A percentile compares a stretch with the other conserved stretches of the same genome.
Conservation (phyloP, 2,113 vertebrate genomes). For the Meleagris gallopavo region DNA sequence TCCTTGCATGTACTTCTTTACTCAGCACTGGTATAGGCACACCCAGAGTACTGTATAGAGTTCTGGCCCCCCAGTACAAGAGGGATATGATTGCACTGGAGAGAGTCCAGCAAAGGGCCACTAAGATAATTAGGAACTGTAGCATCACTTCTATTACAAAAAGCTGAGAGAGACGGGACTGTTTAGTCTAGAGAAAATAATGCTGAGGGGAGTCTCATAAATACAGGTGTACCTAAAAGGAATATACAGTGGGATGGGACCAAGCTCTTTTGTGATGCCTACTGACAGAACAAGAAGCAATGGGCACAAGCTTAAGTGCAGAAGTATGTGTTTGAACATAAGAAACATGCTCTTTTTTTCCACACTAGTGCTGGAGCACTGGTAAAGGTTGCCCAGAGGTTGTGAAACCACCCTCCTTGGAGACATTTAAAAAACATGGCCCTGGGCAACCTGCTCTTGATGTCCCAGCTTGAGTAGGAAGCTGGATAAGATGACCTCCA, state of each 20-base stretch:
- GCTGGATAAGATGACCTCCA: not conserved
- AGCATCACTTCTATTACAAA: not conserved
- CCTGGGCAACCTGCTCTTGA: not conserved
- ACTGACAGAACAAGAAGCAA: not conserved
- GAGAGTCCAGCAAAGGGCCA: not conserved
- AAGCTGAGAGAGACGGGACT: not conserved
- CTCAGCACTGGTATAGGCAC: not conserved
- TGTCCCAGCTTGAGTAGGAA: not conserved
- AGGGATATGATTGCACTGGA: not conserved
- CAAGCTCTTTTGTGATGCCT: not conserved
- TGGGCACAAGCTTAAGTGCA: not conserved
- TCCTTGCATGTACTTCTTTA: not conserved
- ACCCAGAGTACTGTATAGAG: accelerated
- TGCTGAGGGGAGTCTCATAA: not conserved
- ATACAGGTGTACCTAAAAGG: not conserved
- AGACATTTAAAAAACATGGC: not conserved
- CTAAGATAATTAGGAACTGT: not conserved
- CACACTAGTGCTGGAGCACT: not conserved
- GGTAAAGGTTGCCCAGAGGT: not conserved
- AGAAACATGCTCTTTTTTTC: not conserved
- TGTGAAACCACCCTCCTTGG: not conserved
- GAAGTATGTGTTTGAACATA: not conserved
- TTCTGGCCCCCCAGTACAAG: not conserved
- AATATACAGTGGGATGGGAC: not conserved
- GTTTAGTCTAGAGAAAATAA: not conserved